phyloP scores from a whole-genome alignment of 2,113 vertebrate species.

The Laticauda laticaudata region DNA sequence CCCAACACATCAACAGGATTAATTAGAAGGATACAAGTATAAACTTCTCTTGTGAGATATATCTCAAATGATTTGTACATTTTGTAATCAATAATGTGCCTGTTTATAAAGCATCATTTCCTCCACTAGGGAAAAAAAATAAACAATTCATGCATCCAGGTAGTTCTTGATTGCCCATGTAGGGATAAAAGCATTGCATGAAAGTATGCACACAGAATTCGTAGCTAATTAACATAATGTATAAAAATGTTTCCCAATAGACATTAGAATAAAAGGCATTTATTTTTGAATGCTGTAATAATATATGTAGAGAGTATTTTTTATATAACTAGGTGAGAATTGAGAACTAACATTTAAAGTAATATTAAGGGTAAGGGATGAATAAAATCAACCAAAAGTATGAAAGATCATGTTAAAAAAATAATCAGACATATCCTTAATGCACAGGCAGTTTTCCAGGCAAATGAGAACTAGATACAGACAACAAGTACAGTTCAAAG shows the following conservation, averaged over 20 bases:
- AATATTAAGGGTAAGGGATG: neutral
- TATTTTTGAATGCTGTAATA: neutral
- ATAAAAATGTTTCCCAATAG: neutral
- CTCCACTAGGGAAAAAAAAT: neutral
- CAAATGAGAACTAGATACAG: neutral
- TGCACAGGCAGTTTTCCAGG: neutral
- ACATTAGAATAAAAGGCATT: neutral
- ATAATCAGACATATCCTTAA: neutral
- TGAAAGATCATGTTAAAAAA: neutral
- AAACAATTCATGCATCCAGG: neutral
- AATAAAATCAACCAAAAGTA: neutral
- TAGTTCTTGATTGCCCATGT: neutral
- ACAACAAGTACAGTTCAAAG: too few species aligned
- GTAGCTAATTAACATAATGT: neutral
- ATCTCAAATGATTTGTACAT: neutral
- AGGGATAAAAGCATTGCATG: neutral
- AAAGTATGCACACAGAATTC: neutral
- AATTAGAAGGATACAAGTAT: neutral
- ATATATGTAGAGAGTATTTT: neutral
- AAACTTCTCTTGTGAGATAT: neutral
- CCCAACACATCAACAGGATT: neutral
- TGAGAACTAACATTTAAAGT: neutral
- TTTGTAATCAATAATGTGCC: neutral
- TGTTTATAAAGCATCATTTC: neutral
- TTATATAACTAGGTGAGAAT: neutral